Percentiles rank a stretch among this genome's conserved stretches.
Conservation (phyloP, 2,113 vertebrate species). For the Sclerurus mexicanus region DNA sequence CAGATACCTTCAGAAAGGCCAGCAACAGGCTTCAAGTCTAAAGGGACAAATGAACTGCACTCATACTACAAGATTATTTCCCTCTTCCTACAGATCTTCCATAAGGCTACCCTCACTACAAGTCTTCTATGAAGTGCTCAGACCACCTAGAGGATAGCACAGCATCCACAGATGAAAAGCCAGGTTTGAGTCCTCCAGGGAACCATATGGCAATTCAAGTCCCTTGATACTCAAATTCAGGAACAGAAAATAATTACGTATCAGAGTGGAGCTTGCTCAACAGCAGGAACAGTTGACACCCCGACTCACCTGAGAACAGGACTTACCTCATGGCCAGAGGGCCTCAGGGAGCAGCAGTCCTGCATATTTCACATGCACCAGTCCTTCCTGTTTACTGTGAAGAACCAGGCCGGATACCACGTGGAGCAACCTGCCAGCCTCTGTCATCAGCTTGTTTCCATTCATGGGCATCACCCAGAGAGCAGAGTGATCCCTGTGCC, state of each 20-base stretch:
- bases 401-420: rapidly evolving
- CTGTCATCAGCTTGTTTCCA: not conserved
- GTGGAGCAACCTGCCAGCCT: rapidly evolving
- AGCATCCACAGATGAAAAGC: not conserved
- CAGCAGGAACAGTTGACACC: rapidly evolving
- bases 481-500: not conserved
- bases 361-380: not conserved
- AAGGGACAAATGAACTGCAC: not conserved
- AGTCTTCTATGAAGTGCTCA: not conserved
- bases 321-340: not conserved
- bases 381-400: rapidly evolving
- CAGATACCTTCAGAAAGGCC: not conserved
- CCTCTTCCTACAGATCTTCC: not conserved
- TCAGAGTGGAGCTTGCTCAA: not conserved
- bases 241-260: not conserved
- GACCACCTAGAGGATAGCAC: not conserved
- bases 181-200: not conserved
- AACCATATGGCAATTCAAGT: not conserved
- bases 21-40: not conserved
- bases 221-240: rapidly evolving
- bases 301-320: not conserved
- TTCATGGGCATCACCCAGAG: too few relatives aligned
- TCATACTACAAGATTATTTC: not conserved
- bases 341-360: not conserved
- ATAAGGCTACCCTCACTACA: not conserved